Evolutionary conservation across 2,797 vertebrate genomes (phyloP).

Genomic region (Gymnodraco acuticeps): DNA sequence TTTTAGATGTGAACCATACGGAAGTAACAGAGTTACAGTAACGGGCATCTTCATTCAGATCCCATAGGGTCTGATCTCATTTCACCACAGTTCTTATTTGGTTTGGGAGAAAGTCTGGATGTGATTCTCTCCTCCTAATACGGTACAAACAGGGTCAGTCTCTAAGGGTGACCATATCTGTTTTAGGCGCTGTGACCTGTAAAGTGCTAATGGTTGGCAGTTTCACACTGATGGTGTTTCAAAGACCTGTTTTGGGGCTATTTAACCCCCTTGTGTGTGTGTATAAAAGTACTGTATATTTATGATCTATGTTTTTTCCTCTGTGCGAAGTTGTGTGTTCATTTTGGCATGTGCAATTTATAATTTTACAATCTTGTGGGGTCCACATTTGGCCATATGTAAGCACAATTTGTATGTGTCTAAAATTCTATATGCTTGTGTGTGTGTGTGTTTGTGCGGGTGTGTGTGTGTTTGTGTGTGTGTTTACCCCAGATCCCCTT

Average conservation of each 20-base stretch:
- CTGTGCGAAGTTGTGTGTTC: constrained; percentile 1
- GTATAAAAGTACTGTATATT: background rate
- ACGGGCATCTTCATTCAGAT: constrained; percentile 1
- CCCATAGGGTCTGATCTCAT: constrained; percentile 15
- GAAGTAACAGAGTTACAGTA: background rate
- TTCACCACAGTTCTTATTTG: constrained; percentile 36
- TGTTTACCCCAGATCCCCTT: constrained; percentile 53
- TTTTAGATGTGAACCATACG: background rate
- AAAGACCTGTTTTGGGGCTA: constrained; percentile 44
- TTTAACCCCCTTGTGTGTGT: constrained; percentile 32
- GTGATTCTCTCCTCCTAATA: constrained; percentile 53
- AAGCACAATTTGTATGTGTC: constrained; percentile 39
- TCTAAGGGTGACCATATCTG: constrained; percentile 64
- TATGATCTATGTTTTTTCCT: constrained; percentile 15
- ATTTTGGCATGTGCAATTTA: constrained; percentile 43
- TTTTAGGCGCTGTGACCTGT: constrained; percentile 75
- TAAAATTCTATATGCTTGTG: constrained; percentile 34
- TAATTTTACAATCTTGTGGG: constrained; percentile 38
- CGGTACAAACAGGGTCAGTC: constrained; percentile 58
- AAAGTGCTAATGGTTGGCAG: constrained; percentile 87
- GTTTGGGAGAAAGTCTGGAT: constrained; percentile 48
- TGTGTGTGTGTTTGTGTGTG: constrained; percentile 36
- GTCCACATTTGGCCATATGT: constrained; percentile 34
- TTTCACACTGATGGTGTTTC: constrained; percentile 78
- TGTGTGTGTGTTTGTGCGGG: constrained; percentile 30